Evolutionary conservation across 2,888 invertebrate species (phyloP), one percentile per base, ranked within the genome.

Genomic region (Folsomia candida): DNA sequence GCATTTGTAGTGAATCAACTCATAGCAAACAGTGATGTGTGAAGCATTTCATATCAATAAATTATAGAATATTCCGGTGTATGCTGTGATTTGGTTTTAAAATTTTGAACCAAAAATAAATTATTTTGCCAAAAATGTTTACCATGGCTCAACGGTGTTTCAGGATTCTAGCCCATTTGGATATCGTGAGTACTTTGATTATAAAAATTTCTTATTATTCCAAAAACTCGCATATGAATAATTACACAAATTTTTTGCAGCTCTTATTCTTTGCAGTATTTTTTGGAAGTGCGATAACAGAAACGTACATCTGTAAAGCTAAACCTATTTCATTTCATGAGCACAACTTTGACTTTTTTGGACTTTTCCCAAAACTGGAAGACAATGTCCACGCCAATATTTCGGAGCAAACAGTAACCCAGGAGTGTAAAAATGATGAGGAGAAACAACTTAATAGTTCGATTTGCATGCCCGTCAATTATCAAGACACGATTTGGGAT

Each of bases 241-340:
- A n/a, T n/a, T n/a, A n/a, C n/a, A n/a, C n/a, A n/a, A n/a, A n/a
- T 54, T 18, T 54, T 54, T 29, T 62, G 9, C 37, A 62, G 62
- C 62, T 62, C 3, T n/a, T 62, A 4, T 62, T 62, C 22, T 62
- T 62, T 27, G 62, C n/a, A 6, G n/a, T 62, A 29, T n/a, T 62
- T n/a, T 18, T 29, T 29, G 62, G 26, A 4, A 29, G 62, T 29
- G 37, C 29, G 18, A 3, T 62, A n/a, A 29, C 62, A 6, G 62
- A 62, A 29, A 28, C 9, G 9, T 62, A 29, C 22, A 27, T 62
- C 11, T 62, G 62, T 22, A 9, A 62, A 6, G 11, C 20, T 6
- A 18, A 62, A 29, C 37, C 62, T 6, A 29, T 62, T 29, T 27
- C 62, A 27, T 14, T 62, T 4, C 29, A 54, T 22, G 6, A 54